Conservation (phyloP, 2,113 vertebrate genomes). For the Trachemys scripta region DNA sequence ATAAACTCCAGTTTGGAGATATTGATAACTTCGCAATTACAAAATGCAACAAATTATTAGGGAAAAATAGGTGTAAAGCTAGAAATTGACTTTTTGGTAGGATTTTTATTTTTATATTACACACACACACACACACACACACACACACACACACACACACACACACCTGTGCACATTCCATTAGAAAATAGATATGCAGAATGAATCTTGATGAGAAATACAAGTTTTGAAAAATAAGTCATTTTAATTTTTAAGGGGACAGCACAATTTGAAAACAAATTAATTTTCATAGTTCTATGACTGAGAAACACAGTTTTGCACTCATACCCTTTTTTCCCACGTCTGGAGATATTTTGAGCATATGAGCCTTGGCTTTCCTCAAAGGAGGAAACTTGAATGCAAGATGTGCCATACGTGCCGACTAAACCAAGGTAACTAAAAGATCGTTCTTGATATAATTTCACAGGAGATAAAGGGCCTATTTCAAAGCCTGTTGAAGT, state of each 20-base stretch:
- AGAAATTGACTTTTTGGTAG: slow-evolving; percentile 13
- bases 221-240: neutral
- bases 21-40: slow-evolving; percentile 5
- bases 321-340: neutral
- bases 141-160: neutral
- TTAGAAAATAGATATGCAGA: neutral
- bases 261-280: neutral
- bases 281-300: neutral
- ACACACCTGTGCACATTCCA: neutral
- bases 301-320: neutral
- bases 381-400: neutral
- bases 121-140: neutral
- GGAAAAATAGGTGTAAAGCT: slow-evolving; percentile 33
- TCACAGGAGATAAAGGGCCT: neutral
- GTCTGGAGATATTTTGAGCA: neutral
- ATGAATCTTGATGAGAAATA: slow-evolving; percentile 14
- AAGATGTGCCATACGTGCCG: neutral
- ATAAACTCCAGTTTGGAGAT: neutral
- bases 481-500: slow-evolving; percentile 13
- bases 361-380: neutral
- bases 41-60: slow-evolving; percentile 16
- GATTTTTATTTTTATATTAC: neutral
- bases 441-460: neutral
- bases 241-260: neutral
- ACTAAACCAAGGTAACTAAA: slow-evolving; percentile 29